Conservation (phyloP, 2,888 invertebrate genomes). For the Bibio marci region DNA sequence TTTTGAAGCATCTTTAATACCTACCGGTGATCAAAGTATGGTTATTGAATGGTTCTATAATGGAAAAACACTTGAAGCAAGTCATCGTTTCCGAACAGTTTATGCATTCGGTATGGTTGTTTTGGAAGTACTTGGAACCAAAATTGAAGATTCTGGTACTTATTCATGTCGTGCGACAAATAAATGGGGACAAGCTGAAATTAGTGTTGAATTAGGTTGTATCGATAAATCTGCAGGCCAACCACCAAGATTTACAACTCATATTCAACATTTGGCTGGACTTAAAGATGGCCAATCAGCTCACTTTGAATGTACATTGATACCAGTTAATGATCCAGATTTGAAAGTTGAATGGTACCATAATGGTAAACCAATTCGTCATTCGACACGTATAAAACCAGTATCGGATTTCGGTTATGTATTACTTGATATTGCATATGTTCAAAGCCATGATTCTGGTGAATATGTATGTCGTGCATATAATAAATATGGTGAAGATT, state of each 20-base stretch:
- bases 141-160: slow-evolving; percentile 78
- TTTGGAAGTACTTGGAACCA: slow-evolving; percentile 86
- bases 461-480: slow-evolving; percentile 86
- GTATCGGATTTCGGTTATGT: slow-evolving; percentile 93
- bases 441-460: slow-evolving; percentile 82
- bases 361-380: slow-evolving; percentile 75
- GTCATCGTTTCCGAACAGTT: slow-evolving; percentile 80
- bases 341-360: slow-evolving; percentile 95
- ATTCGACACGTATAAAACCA: slow-evolving; percentile 79
- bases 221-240: slow-evolving; percentile 72
- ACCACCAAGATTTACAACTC: slow-evolving; percentile 75
- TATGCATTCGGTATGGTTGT: slow-evolving; percentile 97
- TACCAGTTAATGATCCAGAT: slow-evolving; percentile 86
- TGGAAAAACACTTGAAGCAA: slow-evolving; percentile 70
- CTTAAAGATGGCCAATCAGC: slow-evolving; percentile 86
- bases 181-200: slow-evolving; percentile 54
- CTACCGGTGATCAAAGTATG: slow-evolving; percentile 87
- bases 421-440: slow-evolving; percentile 84
- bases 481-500: slow-evolving; percentile 82
- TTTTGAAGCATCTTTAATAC: slow-evolving; percentile 90
- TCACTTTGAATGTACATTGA: slow-evolving; percentile 87
- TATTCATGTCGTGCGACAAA: slow-evolving; percentile 70
- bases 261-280: slow-evolving; percentile 65
- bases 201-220: slow-evolving; percentile 65
- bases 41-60: slow-evolving; percentile 94